These are phyloP conservation scores for Hestina assimilis DNA, from an alignment of 1,140 invertebrate genomes.

Conservation along the genomic window DNA sequence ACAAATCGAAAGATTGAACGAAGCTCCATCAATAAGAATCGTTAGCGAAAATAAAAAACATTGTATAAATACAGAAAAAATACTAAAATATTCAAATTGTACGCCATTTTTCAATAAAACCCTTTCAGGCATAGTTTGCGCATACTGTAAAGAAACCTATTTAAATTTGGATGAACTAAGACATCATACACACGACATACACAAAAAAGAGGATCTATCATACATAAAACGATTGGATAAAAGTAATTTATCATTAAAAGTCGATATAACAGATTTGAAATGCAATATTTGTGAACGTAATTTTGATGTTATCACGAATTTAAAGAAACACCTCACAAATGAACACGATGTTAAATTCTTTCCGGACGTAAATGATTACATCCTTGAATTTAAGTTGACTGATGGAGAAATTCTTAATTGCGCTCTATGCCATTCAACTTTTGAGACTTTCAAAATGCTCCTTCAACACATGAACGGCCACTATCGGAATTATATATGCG, in stretches of 20 bases:
- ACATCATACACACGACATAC: slow-evolving; percentile 38
- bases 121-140: slow-evolving; percentile 53
- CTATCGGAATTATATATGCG: slow-evolving; percentile 84
- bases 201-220: slow-evolving; percentile 35
- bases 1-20: slow-evolving; percentile 32
- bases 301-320: slow-evolving; percentile 35
- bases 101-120: slow-evolving; percentile 64
- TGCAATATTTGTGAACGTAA: slow-evolving; percentile 46
- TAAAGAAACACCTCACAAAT: slow-evolving; percentile 49
- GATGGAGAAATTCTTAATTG: slow-evolving; percentile 49
- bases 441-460: slow-evolving; percentile 64
- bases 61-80: slow-evolving; percentile 49
- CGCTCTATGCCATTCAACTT: slow-evolving; percentile 52
- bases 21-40: slow-evolving; percentile 13
- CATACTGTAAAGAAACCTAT: slow-evolving; percentile 53
- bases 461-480: slow-evolving; percentile 72
- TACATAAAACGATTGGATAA: slow-evolving; percentile 48
- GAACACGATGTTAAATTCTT: slow-evolving; percentile 56
- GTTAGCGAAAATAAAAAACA: slow-evolving; percentile 53
- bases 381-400: slow-evolving; percentile 60
- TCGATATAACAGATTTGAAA: slow-evolving; percentile 60
- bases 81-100: slow-evolving; percentile 64
- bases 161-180: slow-evolving; percentile 35
- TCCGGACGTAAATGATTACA: slow-evolving; percentile 53
- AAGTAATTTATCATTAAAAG: slow-evolving; percentile 58